phyloP scores from a whole-genome alignment of 2,113 vertebrate genomes.

The Thamnophis sirtalis region DNA sequence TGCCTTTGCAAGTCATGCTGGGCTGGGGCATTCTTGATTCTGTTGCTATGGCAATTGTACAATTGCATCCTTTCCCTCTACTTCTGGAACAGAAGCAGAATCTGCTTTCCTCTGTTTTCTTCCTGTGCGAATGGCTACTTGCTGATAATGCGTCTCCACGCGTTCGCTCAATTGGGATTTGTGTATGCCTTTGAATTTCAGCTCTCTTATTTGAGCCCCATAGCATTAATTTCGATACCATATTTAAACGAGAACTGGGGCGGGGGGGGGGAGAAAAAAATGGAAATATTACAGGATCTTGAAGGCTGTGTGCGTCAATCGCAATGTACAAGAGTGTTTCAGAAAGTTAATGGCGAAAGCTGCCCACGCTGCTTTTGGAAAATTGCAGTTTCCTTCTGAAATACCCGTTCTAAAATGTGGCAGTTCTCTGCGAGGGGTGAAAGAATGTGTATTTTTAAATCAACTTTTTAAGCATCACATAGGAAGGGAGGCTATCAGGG shows the following conservation, averaged over 20 bases:
- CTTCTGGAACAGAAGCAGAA: neutral
- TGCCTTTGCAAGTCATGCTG: neutral
- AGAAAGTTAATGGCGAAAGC: neutral
- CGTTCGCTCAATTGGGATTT: neutral
- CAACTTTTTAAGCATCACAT: neutral
- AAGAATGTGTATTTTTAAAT: neutral
- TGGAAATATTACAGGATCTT: neutral
- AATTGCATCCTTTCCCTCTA: neutral
- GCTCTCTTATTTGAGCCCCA: neutral
- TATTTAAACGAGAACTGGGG: neutral
- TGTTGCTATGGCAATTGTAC: constrained; percentile 23
- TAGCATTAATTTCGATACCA: neutral
- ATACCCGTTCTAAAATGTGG: neutral
- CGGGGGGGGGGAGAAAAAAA: too few species aligned
- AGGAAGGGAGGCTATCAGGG: neutral
- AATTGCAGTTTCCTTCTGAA: neutral
- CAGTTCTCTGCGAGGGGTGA: neutral
- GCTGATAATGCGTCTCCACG: neutral
- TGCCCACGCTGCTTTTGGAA: neutral
- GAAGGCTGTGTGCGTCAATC: neutral
- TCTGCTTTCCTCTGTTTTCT: neutral
- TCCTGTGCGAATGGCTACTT: neutral
- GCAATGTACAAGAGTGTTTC: neutral
- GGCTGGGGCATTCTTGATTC: constrained; percentile 7
- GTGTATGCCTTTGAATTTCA: neutral